A percentile compares a stretch with the other conserved stretches of the same genome.
phyloP scores from a whole-genome alignment of 2,888 invertebrate genomes.

The Sarcophaga subvicina region DNA sequence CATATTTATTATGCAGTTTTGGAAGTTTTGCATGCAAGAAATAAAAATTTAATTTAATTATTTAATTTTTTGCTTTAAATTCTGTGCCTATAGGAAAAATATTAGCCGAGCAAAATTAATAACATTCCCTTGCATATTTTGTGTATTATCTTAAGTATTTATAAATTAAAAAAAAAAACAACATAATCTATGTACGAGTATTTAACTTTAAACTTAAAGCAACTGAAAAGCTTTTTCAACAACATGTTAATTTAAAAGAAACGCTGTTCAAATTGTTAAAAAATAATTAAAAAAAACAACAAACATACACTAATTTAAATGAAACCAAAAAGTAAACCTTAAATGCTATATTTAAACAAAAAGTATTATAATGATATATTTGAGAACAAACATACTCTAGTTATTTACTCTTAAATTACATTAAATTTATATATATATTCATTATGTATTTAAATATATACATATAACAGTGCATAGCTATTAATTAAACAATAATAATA shows the following conservation, averaged over 20 bases:
- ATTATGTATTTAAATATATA: constrained; percentile 34
- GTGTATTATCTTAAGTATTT: neutral
- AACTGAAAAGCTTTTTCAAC: constrained; percentile 47
- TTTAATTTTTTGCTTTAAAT: too few species aligned
- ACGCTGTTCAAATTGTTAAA: constrained; percentile 58
- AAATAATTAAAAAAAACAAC: constrained; percentile 21
- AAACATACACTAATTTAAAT: constrained; percentile 22
- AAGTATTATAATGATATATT: neutral
- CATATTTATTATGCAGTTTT: too few species aligned
- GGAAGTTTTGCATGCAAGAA: neutral
- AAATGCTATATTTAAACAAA: neutral
- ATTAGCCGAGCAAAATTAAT: too few species aligned
- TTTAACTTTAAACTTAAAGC: neutral
- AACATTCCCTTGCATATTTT: neutral
- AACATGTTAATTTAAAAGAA: constrained; percentile 59
- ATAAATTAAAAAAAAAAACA: neutral
- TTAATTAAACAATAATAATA: neutral
- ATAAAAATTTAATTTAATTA: neutral
- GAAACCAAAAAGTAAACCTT: constrained; percentile 12
- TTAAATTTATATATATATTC: constrained; percentile 13
- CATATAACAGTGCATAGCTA: constrained; percentile 35
- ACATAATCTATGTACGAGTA: neutral
- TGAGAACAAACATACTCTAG: constrained; percentile 16
- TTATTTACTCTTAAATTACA: constrained; percentile 52
- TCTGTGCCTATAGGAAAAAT: neutral